A percentile compares a stretch with the other conserved stretches of the same genome.
These are phyloP conservation scores for Triops longicaudatus DNA, from an alignment of 1,140 invertebrate genomes.

Conservation along the genomic window DNA sequence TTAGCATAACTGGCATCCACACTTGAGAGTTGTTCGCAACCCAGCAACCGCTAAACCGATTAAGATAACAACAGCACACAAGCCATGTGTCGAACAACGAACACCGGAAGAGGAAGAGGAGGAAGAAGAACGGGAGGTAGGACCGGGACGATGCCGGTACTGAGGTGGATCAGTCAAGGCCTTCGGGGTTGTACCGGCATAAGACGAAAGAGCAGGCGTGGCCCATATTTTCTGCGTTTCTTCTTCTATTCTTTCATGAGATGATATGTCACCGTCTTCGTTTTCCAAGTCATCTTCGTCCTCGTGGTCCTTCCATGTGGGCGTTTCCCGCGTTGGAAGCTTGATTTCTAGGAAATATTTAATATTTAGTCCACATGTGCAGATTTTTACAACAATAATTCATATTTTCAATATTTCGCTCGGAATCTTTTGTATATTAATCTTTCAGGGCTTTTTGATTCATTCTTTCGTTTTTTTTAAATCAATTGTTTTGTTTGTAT, in stretches of 20 bases:
- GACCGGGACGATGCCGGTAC: slow-evolving; percentile 4
- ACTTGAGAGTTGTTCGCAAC: neutral
- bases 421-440: no score
- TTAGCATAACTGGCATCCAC: slow-evolving; percentile 5
- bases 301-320: neutral
- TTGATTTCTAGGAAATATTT: neutral
- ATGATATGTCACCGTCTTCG: neutral
- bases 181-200: neutral
- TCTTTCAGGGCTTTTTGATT: no score
- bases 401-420: no score
- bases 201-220: neutral
- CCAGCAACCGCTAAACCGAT: neutral
- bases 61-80: neutral
- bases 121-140: neutral
- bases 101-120: neutral
- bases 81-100: neutral
- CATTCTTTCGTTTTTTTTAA: no score
- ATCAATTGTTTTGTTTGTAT: no score
- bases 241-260: neutral
- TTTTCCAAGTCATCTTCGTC: neutral
- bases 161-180: neutral
- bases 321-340: neutral
- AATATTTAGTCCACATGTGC: neutral
- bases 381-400: neutral
- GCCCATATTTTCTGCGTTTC: slow-evolving; percentile 7